Percentiles rank a stretch among this genome's conserved stretches.
These are phyloP conservation scores for Charanyca ferruginea DNA, from an alignment of 2,888 invertebrate species.

Conservation along the genomic window DNA sequence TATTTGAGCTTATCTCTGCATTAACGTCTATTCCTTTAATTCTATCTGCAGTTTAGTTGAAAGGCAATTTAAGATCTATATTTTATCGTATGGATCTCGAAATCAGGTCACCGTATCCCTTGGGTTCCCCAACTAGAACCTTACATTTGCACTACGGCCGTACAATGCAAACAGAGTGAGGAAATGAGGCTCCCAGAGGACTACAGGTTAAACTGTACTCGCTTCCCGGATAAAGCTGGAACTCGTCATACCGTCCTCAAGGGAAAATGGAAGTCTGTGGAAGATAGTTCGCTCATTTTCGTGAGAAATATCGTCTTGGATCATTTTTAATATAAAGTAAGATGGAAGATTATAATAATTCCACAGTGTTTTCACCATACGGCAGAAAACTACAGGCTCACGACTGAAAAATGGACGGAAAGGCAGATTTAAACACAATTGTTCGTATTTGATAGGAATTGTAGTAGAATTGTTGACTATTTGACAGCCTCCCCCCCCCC, in stretches of 20 bases:
- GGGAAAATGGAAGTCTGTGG: conserved; percentile 3
- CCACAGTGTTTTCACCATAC: too few relatives aligned
- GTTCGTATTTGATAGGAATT: too few relatives aligned
- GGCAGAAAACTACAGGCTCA: too few relatives aligned
- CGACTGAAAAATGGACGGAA: too few relatives aligned
- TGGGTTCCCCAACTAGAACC: background rate
- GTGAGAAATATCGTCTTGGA: background rate
- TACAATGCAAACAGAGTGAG: conserved; percentile 40
- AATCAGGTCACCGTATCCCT: conserved; percentile 11
- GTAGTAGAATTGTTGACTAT: too few relatives aligned
- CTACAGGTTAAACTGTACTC: conserved; percentile 40
- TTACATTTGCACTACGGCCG: conserved; percentile 5
- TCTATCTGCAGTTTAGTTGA: conserved; percentile 6
- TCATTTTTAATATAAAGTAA: background rate
- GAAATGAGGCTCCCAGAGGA: conserved; percentile 35
- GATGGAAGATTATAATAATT: too few relatives aligned
- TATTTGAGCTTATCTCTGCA: conserved; percentile 48
- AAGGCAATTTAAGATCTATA: conserved; percentile 16
- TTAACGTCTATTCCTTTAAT: conserved; percentile 25
- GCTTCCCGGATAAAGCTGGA: conserved; percentile 16
- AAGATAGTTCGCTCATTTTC: conserved; percentile 6
- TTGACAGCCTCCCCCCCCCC: too few relatives aligned
- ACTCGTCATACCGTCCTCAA: conserved; percentile 23
- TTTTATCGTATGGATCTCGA: conserved; percentile 8
- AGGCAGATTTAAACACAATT: too few relatives aligned